These are phyloP conservation scores for Trypoxylus dichotomus DNA, from an alignment of 1,140 invertebrate genomes.

Conservation along the genomic window DNA sequence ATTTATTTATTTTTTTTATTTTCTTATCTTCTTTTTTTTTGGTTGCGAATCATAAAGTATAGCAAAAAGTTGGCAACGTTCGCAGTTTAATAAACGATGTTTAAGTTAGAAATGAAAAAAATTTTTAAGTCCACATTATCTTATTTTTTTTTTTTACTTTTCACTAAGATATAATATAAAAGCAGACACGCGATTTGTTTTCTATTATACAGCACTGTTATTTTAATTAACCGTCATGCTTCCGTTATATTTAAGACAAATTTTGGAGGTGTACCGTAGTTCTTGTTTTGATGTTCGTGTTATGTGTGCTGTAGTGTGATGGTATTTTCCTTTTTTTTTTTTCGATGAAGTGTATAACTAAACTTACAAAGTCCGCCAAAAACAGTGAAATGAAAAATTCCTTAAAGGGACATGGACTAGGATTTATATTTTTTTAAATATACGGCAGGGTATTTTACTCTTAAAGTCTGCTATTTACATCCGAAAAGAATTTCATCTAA, in stretches of 20 bases:
- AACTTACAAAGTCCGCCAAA: not conserved
- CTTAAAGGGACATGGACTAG: too few species aligned
- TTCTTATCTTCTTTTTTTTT: not conserved
- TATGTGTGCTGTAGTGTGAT: not conserved
- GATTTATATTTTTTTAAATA: too few species aligned
- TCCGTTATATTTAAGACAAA: not conserved
- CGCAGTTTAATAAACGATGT: not conserved
- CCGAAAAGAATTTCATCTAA: too few species aligned
- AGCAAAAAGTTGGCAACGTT: conserved; percentile 21
- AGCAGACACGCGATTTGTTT: not conserved
- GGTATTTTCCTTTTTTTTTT: not conserved
- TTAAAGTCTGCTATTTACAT: too few species aligned
- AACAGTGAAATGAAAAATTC: not conserved
- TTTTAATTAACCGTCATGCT: not conserved
- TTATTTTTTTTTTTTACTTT: not conserved
- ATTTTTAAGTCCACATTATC: conserved; percentile 2
- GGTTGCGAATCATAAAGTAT: not conserved
- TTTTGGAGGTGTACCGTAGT: not conserved
- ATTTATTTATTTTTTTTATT: not conserved
- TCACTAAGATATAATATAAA: conserved; percentile 20
- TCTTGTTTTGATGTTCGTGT: not conserved
- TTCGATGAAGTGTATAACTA: not conserved
- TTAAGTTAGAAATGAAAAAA: not conserved
- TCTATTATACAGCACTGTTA: conserved; percentile 15
- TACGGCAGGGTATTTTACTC: too few species aligned